Evolutionary conservation across 2,113 vertebrate species (phyloP).

Genomic region (Sterna hirundo): DNA sequence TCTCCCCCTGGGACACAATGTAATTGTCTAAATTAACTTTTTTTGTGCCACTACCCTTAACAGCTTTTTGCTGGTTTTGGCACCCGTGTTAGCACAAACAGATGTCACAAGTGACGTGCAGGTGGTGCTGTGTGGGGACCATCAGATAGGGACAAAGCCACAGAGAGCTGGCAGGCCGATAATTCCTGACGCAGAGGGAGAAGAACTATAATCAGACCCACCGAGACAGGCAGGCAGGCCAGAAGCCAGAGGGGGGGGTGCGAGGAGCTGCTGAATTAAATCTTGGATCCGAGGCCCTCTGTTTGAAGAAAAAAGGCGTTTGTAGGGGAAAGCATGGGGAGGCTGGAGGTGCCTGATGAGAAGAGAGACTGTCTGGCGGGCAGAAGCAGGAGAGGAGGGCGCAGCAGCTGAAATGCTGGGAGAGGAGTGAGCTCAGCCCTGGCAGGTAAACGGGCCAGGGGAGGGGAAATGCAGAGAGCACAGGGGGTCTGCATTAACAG

Average conservation of each 20-base stretch:
- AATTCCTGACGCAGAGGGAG: neutral
- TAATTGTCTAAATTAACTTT: neutral
- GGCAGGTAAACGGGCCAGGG: neutral
- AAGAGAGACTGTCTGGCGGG: neutral
- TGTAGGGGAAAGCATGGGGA: neutral
- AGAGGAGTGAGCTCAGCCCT: neutral
- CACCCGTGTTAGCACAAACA: rapidly evolving
- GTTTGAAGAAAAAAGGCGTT: neutral
- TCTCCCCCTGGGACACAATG: neutral
- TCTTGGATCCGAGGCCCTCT: neutral
- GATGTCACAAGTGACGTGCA: neutral
- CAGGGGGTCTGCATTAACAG: neutral
- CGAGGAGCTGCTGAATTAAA: neutral
- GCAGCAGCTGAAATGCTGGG: neutral
- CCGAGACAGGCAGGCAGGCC: no score
- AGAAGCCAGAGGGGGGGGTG: no score
- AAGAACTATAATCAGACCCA: neutral
- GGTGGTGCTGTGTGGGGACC: neutral
- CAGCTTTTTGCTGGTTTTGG: neutral
- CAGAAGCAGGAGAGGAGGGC: neutral
- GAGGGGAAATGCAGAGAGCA: rapidly evolving
- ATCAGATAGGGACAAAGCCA: neutral
- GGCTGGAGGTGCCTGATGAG: neutral
- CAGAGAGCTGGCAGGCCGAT: neutral
- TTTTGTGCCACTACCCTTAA: neutral